Evolutionary conservation across 2,888 invertebrate species (phyloP).

Genomic region (Sinodicranocentrus sp.): DNA sequence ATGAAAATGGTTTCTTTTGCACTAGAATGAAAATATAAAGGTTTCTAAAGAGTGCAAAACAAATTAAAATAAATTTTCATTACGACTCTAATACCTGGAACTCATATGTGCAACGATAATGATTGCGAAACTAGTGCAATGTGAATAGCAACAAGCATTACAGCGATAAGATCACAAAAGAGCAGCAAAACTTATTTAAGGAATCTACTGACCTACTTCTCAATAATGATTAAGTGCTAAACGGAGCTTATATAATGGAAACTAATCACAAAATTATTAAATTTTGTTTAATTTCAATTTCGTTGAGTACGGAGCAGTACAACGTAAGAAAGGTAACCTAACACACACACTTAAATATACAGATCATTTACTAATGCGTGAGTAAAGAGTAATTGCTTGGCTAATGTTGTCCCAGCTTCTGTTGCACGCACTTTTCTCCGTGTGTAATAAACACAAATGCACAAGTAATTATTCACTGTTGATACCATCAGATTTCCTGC

Average conservation of each 20-base stretch:
- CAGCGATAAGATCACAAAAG: no score
- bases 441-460: slow-evolving; percentile 14
- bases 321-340: no score
- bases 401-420: slow-evolving; percentile 19
- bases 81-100: no score
- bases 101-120: no score
- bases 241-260: slow-evolving; percentile 10
- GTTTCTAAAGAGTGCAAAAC: no score
- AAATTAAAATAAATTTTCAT: no score
- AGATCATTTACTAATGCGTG: slow-evolving; percentile 34
- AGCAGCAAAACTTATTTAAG: neutral
- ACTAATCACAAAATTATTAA: slow-evolving; percentile 15
- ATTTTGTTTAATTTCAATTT: slow-evolving; percentile 51
- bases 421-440: slow-evolving; percentile 20
- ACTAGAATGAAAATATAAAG: no score
- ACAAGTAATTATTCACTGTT: neutral
- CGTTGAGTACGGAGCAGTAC: slow-evolving; percentile 35
- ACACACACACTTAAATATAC: neutral
- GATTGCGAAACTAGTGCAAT: no score
- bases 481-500: slow-evolving; percentile 54
- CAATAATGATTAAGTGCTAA: slow-evolving; percentile 22
- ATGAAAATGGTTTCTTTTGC: no score
- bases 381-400: slow-evolving; percentile 41
- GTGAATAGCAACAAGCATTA: no score
- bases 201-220: slow-evolving; percentile 22